Evolutionary conservation across 1,140 invertebrate species (phyloP), one percentile per base, ranked within the genome.

Genomic region (Drosophila pseudoananassae): DNA sequence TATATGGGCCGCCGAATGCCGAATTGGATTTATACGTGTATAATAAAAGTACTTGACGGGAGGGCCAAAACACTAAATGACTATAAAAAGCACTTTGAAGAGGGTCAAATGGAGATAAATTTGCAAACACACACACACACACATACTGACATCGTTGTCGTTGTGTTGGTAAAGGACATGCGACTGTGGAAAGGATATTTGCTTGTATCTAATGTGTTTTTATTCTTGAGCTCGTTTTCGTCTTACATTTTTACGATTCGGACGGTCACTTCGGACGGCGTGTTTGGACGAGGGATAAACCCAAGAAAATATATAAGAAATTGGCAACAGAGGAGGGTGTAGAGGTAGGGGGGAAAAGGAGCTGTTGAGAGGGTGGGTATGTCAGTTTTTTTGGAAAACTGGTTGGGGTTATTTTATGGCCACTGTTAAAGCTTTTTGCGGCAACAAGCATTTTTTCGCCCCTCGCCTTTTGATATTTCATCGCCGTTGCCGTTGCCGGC

Each of bases 71-170:
- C 90, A 82, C 85, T 90, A 91, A 91, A 90, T 90, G 81, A 81
- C 88, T 90, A 90, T 90, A 91, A 89, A 91, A 87, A 91, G 87
- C 87, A 91, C 87, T 91, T 91, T 91, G 90, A 91, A 91, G 90
- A 91, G 90, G 90, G 90, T 91, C 90, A 91, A 91, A 91, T 91
- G 90, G 90, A 91, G 88, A 91, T 91, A 91, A 91, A 91, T 91
- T 90, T 91, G 87, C 84, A 60, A 73, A 55, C 68, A 58, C 31
- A 57, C 38, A 52, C 25, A 49, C 27, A 52, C 15, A 52, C 49
- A 36, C 45, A 20, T 20, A 20, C 31, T 33, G 31, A 12, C 31
- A 33, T 33, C 31, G 54, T 15, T 38, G 27, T 58, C 54, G 59
- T 46, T 56, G 25, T 64, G 52, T 56, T n/a, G 65, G 59, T 38